Evolutionary conservation across 2,113 vertebrate genomes (phyloP).

Genomic region (Microcebus tavaratra): DNA sequence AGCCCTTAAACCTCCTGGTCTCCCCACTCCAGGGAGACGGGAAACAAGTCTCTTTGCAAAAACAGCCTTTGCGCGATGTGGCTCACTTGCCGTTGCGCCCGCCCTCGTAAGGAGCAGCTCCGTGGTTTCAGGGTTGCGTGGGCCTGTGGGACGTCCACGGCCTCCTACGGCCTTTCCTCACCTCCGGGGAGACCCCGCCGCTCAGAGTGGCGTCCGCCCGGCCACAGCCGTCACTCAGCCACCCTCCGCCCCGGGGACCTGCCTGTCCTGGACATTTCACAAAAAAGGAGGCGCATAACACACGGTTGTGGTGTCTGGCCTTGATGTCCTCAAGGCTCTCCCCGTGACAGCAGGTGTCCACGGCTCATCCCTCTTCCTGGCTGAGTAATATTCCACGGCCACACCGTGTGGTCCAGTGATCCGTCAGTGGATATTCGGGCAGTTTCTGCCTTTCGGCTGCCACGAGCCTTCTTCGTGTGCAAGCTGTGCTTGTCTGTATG

Average conservation of each 20-base stretch:
- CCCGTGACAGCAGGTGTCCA: too few relatives aligned
- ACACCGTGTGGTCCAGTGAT: accelerated
- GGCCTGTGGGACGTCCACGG: accelerated
- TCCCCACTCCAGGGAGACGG: neutral
- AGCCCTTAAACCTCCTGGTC: too few relatives aligned
- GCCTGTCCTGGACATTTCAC: accelerated
- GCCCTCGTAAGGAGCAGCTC: accelerated
- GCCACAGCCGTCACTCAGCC: too few relatives aligned
- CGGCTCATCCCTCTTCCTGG: accelerated
- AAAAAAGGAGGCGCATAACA: accelerated
- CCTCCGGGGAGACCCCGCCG: too few relatives aligned
- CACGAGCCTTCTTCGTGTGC: accelerated
- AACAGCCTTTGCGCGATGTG: neutral
- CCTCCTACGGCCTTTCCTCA: too few relatives aligned
- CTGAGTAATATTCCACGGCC: neutral
- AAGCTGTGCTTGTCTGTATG: accelerated
- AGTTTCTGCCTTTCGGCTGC: too few relatives aligned
- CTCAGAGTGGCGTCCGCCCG: too few relatives aligned
- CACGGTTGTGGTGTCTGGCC: too few relatives aligned
- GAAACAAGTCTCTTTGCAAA: too few relatives aligned
- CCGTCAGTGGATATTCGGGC: accelerated
- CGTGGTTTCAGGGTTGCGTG: neutral
- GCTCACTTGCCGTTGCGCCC: neutral
- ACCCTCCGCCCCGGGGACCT: neutral
- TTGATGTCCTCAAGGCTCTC: too few relatives aligned